Evolutionary conservation across 2,797 vertebrate genomes (phyloP).

Genomic region (Cercopithecus diana): DNA sequence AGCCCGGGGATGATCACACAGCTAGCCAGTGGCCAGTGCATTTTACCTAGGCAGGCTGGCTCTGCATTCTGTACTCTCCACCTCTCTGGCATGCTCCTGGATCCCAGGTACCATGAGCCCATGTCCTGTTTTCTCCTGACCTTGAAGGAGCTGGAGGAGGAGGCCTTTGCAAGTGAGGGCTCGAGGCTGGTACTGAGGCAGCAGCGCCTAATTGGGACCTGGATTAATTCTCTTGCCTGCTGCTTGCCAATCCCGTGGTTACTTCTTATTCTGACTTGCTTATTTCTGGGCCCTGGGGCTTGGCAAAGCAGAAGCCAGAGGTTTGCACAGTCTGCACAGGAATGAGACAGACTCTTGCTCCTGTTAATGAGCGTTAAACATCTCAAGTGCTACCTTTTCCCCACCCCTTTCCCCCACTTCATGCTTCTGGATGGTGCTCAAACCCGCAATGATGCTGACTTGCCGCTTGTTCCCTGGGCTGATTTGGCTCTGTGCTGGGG

Average conservation of each 20-base stretch:
- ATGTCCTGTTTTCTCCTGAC: not conserved
- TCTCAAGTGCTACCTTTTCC: not conserved
- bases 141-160: not conserved
- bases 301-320: not conserved
- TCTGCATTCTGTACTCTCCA: not conserved
- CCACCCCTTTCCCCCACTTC: not conserved
- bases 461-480: not conserved
- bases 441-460: not conserved
- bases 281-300: not conserved
- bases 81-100: not conserved
- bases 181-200: not conserved
- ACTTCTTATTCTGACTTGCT: conserved; percentile 40
- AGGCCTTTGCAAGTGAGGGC: not conserved
- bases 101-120: not conserved
- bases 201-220: not conserved
- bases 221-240: not conserved
- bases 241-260: not conserved
- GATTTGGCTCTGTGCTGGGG: not conserved
- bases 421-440: not conserved
- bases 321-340: not conserved
- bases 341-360: not conserved
- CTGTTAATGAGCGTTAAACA: conserved; percentile 6
- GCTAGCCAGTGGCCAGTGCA: not conserved
- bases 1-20: fast-evolving
- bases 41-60: not conserved